Evolutionary conservation across 2,888 invertebrate species (phyloP).

Genomic region (Calameuta pallipes): DNA sequence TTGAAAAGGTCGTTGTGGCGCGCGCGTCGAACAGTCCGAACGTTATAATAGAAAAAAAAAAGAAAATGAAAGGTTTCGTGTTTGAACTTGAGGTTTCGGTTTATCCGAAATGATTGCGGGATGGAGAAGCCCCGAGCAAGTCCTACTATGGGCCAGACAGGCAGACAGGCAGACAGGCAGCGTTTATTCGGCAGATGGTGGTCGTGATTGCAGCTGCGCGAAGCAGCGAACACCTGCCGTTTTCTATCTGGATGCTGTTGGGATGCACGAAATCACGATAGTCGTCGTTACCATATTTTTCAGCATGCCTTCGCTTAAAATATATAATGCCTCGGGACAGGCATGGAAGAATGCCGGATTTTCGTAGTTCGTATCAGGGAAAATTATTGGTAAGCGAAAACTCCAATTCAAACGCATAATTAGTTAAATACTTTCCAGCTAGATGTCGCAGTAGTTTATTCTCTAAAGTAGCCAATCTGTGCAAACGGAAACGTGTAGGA

Average conservation of each 20-base stretch:
- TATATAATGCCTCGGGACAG: not conserved
- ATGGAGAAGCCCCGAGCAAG: not conserved
- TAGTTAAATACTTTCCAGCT: not conserved
- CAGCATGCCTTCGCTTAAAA: not conserved
- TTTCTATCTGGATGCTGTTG: conserved; percentile 46
- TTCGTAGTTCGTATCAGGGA: not conserved
- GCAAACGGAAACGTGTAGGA: not conserved
- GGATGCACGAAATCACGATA: not conserved
- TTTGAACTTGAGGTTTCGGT: not conserved
- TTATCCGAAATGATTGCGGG: not conserved
- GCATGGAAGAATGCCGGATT: not conserved
- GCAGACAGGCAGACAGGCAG: not conserved
- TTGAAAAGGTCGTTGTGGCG: not conserved
- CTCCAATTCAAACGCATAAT: not conserved
- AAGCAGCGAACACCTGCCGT: conserved; percentile 61
- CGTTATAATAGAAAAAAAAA: not conserved
- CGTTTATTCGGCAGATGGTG: conserved; percentile 52
- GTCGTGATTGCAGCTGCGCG: conserved; percentile 62
- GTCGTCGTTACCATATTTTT: not conserved
- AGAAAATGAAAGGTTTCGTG: not conserved
- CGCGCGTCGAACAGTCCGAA: not conserved
- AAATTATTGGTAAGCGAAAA: not conserved
- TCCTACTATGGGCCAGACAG: not conserved
- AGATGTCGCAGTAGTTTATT: not conserved
- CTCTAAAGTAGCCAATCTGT: not conserved